Conservation (phyloP, 2,113 vertebrate genomes). For the Leuciscus idus region DNA sequence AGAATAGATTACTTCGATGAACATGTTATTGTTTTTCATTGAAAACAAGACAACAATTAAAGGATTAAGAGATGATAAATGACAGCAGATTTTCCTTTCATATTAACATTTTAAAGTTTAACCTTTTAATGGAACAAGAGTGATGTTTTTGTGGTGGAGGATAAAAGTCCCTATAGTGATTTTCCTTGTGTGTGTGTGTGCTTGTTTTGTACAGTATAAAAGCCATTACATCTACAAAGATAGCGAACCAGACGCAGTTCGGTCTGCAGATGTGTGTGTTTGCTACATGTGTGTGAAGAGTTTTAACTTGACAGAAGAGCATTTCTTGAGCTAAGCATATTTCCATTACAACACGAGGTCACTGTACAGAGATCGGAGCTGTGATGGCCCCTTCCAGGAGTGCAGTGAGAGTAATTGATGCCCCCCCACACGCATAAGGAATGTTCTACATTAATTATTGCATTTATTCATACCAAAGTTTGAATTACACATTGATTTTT, state of each 20-base stretch:
- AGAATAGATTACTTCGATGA: background rate
- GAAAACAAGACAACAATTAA: background rate
- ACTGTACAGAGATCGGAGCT: background rate
- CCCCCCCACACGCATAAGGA: background rate
- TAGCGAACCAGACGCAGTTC: no score
- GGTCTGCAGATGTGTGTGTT: background rate
- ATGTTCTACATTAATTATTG: background rate
- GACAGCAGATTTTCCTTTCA: background rate
- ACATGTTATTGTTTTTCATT: background rate
- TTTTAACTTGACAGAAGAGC: constrained; percentile 12
- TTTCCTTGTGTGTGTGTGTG: background rate
- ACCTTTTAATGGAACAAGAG: background rate
- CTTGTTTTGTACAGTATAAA: no score
- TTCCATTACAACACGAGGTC: constrained; percentile 34
- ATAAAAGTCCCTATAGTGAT: background rate
- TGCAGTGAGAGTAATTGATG: background rate
- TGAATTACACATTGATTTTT: background rate
- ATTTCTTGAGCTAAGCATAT: constrained; percentile 32
- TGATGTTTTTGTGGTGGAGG: background rate
- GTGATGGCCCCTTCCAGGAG: background rate
- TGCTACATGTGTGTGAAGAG: background rate
- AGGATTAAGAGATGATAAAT: background rate
- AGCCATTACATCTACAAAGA: no score
- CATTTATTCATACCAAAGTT: constrained; percentile 13
- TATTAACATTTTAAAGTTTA: background rate